Evolutionary conservation across 2,113 vertebrate genomes (phyloP), one percentile per base, ranked within the genome.

Genomic region (Stegostoma tigrinum): DNA sequence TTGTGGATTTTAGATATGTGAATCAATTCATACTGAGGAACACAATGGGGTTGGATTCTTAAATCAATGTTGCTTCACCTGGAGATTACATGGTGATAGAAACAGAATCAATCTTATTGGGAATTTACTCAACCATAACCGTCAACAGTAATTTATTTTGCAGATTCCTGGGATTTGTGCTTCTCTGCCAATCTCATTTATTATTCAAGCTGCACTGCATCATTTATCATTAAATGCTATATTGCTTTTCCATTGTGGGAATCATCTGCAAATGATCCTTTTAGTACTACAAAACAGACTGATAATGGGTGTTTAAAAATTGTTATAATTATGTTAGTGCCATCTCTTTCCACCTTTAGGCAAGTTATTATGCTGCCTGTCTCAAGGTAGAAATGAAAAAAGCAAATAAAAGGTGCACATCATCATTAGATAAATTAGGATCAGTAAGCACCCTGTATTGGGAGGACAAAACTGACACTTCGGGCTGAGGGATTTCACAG

Each of bases 201-300:
- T 4, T 24, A 95, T 95, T 95, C 94, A 72, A 70, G 68, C 67
- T 42, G 19, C 61, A 68, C 42, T 95, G 94, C 94, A 72, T 96
- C 96, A 96, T 96, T 97, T 96, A 96, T 96, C 96, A 96, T 91
- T 96, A 96, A 97, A 80, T 70, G 61, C 30, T 83, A 42, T 68
- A 95, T 48, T 89, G 95, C 83, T 70, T 90, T 70, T 90, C 90
- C 48, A 95, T 87, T 90, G 80, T 42, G 48, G 2, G 27, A 95
- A 87, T 68, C 27, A 42, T 66, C 42, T 87, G 95, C 95, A 90
- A 95, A 95, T 87, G 64, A 95, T 85, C 95, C n/a, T 95, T 70
- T 68, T 95, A 96, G 97, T 96, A 96, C 95, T 95, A 96, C 96
- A 95, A 96, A 96, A 96, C 10, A 52, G 96, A 96, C 96, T 52